Evolutionary conservation across 2,888 invertebrate genomes (phyloP).

Genomic region (Icerya purchasi): DNA sequence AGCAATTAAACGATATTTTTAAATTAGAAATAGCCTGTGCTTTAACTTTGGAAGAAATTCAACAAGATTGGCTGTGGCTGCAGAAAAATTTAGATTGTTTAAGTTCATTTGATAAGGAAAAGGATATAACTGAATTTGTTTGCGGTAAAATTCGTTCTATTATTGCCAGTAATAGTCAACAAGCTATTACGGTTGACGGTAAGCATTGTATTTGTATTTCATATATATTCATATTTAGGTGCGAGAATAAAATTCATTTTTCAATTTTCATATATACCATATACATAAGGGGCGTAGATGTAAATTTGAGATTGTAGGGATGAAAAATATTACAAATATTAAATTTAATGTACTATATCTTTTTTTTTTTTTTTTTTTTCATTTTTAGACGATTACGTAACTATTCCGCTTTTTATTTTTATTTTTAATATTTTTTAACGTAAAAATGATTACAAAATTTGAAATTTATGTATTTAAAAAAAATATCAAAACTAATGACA

Average conservation of each 20-base stretch:
- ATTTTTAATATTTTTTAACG: no score
- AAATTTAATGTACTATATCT: no score
- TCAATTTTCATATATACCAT: constrained; percentile 3
- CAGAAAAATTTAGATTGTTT: constrained; percentile 67
- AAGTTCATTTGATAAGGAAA: constrained; percentile 76
- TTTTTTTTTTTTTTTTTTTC: no score
- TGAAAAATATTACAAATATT: no score
- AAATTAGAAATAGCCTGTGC: constrained; percentile 70
- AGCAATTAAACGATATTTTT: no score
- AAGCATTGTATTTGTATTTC: constrained; percentile 16
- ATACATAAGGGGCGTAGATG: no score
- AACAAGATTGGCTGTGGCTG: constrained; percentile 87
- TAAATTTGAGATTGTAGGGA: no score
- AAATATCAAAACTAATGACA: no score
- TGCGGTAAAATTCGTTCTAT: constrained; percentile 90
- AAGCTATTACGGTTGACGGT: constrained; percentile 35
- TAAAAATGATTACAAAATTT: no score
- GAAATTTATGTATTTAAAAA: no score
- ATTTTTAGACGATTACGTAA: no score
- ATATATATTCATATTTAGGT: background rate
- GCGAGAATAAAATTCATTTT: background rate
- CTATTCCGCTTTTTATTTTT: no score
- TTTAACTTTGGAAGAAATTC: constrained; percentile 64
- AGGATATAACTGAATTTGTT: constrained; percentile 87
- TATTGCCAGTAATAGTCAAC: constrained; percentile 43